Evolutionary conservation across 2,113 vertebrate species (phyloP).

Genomic region (Choloepus hoffmanni): DNA sequence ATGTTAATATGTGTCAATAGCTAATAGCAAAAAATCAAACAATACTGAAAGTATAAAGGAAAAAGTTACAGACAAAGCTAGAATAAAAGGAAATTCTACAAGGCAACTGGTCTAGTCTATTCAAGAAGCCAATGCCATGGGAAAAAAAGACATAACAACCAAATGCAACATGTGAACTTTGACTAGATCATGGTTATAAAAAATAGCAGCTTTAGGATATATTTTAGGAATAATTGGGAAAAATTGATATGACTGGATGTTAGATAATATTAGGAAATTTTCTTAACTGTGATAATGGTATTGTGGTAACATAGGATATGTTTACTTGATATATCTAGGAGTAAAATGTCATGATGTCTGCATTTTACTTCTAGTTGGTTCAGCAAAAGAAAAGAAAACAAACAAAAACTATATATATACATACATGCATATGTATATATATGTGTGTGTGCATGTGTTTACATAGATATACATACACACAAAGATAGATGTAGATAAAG

Average conservation of each 20-base stretch:
- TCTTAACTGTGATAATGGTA: not conserved
- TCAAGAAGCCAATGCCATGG: not conserved
- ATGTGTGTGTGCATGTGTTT: not conserved
- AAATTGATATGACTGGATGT: not conserved
- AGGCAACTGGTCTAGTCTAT: not conserved
- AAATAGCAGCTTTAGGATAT: not conserved
- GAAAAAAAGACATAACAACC: not conserved
- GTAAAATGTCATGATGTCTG: not conserved
- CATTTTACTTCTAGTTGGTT: slow-evolving; percentile 45
- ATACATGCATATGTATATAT: not conserved
- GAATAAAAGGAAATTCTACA: slow-evolving; percentile 14
- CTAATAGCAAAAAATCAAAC: not conserved
- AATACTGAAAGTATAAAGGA: not conserved
- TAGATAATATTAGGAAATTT: slow-evolving; percentile 31
- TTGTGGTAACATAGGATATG: not conserved
- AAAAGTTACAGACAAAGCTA: not conserved
- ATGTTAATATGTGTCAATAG: not conserved
- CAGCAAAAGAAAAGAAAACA: not conserved
- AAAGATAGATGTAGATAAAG: not conserved
- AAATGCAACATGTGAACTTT: not conserved
- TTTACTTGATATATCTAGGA: slow-evolving; percentile 32
- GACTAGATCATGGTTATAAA: not conserved
- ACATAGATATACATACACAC: not conserved
- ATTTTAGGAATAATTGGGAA: slow-evolving; percentile 9
- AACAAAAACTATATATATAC: not conserved